A percentile compares a stretch with the other conserved stretches of the same genome.
phyloP scores from a whole-genome alignment of 2,113 vertebrate genomes.

The Aix galericulata region DNA sequence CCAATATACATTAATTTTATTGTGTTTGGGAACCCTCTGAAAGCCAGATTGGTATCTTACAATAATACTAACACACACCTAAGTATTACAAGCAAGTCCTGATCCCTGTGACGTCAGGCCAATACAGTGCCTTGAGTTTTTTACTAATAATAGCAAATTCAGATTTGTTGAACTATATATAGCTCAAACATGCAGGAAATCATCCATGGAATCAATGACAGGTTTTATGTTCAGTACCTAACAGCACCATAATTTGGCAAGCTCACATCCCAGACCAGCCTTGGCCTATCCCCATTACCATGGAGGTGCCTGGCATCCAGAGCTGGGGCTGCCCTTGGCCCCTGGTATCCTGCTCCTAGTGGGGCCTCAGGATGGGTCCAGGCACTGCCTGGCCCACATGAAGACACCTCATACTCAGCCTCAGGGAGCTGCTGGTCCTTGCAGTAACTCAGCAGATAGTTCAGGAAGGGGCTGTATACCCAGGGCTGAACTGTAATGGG shows the following conservation, averaged over 20 bases:
- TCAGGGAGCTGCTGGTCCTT: neutral
- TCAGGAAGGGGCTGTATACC: fast-evolving
- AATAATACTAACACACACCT: fast-evolving
- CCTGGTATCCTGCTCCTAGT: neutral
- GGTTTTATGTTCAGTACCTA: neutral
- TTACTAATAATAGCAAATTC: neutral
- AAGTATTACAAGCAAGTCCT: neutral
- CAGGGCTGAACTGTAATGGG: neutral
- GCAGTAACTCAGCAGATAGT: no score
- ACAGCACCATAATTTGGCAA: neutral
- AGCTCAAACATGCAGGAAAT: neutral
- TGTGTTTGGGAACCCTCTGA: neutral
- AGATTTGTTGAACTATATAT: neutral
- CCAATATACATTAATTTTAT: neutral
- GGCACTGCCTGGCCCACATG: fast-evolving
- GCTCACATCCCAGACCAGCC: fast-evolving
- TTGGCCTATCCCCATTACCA: neutral
- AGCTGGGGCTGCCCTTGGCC: neutral
- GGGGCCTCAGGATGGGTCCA: fast-evolving
- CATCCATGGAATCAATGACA: neutral
- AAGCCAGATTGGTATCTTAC: neutral
- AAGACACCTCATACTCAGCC: no score
- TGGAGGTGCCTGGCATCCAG: fast-evolving
- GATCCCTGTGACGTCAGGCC: neutral
- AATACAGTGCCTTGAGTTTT: neutral